These are phyloP conservation scores for Zelostemma sp. DNA, from an alignment of 1,140 invertebrate genomes.

Conservation along the genomic window DNA sequence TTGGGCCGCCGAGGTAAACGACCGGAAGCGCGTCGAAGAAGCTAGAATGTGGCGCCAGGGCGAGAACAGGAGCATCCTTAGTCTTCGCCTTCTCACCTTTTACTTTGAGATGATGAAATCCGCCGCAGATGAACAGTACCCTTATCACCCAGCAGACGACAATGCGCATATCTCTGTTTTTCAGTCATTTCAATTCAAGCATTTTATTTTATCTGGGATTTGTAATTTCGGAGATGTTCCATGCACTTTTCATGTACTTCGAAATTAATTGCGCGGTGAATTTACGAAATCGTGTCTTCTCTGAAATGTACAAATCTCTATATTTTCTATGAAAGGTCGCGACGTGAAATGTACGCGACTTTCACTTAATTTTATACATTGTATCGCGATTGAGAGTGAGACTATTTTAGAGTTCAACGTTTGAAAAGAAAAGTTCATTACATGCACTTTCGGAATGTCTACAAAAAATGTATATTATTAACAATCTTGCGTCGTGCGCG, in stretches of 20 bases:
- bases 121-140: conserved; percentile 81
- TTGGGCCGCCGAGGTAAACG: conserved; percentile 83
- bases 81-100: conserved; percentile 76
- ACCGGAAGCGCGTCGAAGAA: conserved; percentile 91
- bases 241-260: not conserved
- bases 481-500: too few relatives aligned
- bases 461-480: too few relatives aligned
- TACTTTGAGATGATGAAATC: conserved; percentile 82
- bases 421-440: too few relatives aligned
- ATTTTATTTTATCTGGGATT: too few relatives aligned
- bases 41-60: conserved; percentile 91
- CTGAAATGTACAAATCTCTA: not conserved
- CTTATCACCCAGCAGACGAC: conserved; percentile 78
- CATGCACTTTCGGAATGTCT: too few relatives aligned
- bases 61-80: conserved; percentile 86
- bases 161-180: conserved; percentile 72
- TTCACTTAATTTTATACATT: not conserved
- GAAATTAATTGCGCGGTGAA: not conserved
- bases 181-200: conserved; percentile 16
- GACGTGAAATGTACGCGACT: not conserved
- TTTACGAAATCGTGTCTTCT: too few relatives aligned
- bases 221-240: not conserved
- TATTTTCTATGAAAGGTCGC: not conserved
- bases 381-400: not conserved
- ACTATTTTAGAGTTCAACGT: too few relatives aligned